Conservation (phyloP, 2,113 vertebrate genomes). For the Rallus limicola region DNA sequence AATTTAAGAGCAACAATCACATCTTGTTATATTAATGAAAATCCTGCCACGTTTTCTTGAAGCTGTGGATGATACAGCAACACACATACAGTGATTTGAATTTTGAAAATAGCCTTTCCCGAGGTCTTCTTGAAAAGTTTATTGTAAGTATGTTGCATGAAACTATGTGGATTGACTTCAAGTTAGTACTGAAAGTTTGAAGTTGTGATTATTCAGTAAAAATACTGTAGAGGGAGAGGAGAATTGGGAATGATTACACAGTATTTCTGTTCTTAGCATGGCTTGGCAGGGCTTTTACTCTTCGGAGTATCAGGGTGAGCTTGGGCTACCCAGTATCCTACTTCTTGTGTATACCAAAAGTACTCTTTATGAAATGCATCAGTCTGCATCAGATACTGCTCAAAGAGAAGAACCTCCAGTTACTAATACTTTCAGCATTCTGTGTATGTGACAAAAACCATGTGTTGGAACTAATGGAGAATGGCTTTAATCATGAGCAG, state of each 20-base stretch:
- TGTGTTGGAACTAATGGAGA: background rate
- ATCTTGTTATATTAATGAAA: background rate
- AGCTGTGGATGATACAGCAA: background rate
- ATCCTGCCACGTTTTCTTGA: background rate
- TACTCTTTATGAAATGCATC: background rate
- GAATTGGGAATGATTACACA: background rate
- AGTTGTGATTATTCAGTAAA: background rate
- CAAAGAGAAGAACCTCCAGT: background rate
- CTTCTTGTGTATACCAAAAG: background rate
- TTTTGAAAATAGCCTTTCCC: background rate
- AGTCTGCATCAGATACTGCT: background rate
- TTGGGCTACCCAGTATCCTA: background rate
- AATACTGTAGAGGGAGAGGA: background rate
- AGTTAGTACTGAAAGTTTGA: background rate
- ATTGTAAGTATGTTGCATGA: background rate
- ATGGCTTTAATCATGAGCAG: background rate
- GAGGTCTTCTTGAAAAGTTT: background rate
- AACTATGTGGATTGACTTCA: background rate
- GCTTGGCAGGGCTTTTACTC: background rate
- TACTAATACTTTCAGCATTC: background rate
- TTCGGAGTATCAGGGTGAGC: background rate
- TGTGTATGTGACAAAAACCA: background rate
- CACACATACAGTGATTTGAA: background rate
- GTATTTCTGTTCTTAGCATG: background rate
- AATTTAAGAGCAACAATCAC: conserved; percentile 3